Evolutionary conservation across 2,797 vertebrate genomes (phyloP).

Genomic region (Diglossa cyanea): DNA sequence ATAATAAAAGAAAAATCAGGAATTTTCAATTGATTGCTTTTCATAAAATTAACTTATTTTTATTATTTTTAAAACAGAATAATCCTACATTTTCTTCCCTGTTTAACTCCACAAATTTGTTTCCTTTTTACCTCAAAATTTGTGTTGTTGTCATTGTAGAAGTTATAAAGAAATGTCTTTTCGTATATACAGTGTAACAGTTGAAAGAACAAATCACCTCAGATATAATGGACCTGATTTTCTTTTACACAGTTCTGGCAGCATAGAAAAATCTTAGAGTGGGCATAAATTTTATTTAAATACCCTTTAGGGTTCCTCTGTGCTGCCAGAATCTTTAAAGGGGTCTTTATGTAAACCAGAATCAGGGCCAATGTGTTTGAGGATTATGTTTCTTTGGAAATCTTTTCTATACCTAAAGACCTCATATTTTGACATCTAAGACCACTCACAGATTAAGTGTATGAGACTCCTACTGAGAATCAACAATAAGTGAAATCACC

Average conservation of each 20-base stretch:
- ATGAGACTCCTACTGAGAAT: not conserved
- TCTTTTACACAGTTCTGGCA: not conserved
- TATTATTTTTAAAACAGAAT: not conserved
- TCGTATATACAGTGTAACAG: not conserved
- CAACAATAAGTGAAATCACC: not conserved
- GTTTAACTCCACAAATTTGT: not conserved
- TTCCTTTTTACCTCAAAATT: not conserved
- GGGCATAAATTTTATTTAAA: slow-evolving; percentile 32
- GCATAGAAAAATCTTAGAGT: not conserved
- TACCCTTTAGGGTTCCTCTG: not conserved
- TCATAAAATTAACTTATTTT: not conserved
- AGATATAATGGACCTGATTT: not conserved
- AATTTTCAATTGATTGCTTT: not conserved
- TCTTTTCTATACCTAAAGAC: not conserved
- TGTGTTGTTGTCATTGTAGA: not conserved
- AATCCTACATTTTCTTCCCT: not conserved
- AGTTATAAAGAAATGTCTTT: not conserved
- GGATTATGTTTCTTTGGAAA: slow-evolving; percentile 13
- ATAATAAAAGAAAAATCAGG: not conserved
- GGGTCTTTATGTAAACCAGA: not conserved
- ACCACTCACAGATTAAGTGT: not conserved
- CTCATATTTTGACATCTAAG: not conserved
- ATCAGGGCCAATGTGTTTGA: not conserved
- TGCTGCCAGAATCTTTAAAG: not conserved
- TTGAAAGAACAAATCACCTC: not conserved